These are phyloP conservation scores for Pyrocoelia pectoralis DNA, from an alignment of 2,888 invertebrate genomes.

Conservation along the genomic window DNA sequence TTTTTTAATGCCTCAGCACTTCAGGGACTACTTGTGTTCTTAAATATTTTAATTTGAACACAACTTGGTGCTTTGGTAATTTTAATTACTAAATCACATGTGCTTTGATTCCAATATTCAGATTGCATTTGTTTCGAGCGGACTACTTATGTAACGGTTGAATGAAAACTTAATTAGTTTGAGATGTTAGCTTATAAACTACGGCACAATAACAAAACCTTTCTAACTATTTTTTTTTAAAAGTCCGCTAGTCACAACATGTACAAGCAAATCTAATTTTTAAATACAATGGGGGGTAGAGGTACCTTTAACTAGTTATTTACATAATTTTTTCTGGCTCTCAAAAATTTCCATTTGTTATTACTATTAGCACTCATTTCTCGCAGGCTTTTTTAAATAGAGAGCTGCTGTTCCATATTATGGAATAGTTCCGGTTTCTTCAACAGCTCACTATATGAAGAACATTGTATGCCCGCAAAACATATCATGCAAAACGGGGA, in stretches of 20 bases:
- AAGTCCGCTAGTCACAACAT: conserved; percentile 27
- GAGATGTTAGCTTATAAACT: conserved; percentile 28
- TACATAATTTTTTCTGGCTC: conserved; percentile 29
- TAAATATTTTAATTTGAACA: conserved; percentile 51
- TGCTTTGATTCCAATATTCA: conserved; percentile 46
- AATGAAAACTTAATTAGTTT: conserved; percentile 13
- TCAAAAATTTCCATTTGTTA: conserved; percentile 36
- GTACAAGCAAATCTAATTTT: conserved; percentile 34
- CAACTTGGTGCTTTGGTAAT: conserved; percentile 60
- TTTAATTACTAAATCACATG: conserved; percentile 46
- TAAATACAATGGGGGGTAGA: conserved; percentile 18
- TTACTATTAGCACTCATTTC: not conserved
- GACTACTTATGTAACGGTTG: conserved; percentile 1
- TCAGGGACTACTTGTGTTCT: conserved; percentile 39
- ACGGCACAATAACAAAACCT: conserved; percentile 18
- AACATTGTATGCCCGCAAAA: not conserved
- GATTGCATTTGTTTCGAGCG: conserved; percentile 25
- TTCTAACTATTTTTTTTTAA: conserved; percentile 19
- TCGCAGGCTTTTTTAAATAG: not conserved
- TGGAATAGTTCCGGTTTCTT: too few relatives aligned
- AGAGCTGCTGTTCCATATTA: too few relatives aligned
- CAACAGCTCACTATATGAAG: conserved; percentile 7
- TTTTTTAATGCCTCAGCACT: conserved; percentile 36
- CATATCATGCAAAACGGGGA: conserved; percentile 41
- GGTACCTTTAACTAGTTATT: conserved; percentile 17